phyloP scores from a whole-genome alignment of 1,140 invertebrate species.

The Drosophila gunungcola region DNA sequence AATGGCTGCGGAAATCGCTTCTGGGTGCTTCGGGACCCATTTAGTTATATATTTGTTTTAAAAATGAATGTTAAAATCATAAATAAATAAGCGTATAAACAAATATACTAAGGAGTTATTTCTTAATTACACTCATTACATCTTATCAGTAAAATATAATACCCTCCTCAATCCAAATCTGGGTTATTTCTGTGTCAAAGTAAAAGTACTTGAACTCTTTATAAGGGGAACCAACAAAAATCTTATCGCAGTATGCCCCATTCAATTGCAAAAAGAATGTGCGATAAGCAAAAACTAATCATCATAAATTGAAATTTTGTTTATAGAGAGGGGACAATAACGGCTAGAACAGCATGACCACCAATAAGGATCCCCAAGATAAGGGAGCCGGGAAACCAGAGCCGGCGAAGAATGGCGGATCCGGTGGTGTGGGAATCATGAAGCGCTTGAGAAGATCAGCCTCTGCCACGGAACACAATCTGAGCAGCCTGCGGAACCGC shows the following conservation, averaged over 20 bases:
- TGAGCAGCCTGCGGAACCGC: conserved; percentile 70
- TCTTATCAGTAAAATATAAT: conserved; percentile 4
- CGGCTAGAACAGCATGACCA: conserved; percentile 48
- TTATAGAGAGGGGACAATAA: conserved; percentile 11
- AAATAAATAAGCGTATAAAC: no score
- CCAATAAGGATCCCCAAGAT: conserved; percentile 67
- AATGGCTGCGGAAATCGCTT: conserved; percentile 13
- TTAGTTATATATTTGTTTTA: not conserved
- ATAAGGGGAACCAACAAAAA: not conserved
- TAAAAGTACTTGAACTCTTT: conserved; percentile 15
- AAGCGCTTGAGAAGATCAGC: conserved; percentile 73
- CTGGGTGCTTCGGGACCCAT: not conserved
- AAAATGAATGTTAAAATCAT: no score
- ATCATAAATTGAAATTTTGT: conserved; percentile 7
- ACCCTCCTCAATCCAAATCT: not conserved
- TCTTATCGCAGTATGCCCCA: conserved; percentile 32
- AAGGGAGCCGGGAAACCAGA: conserved; percentile 34
- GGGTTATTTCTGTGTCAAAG: conserved; percentile 32
- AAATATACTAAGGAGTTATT: not conserved
- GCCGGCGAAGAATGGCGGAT: conserved; percentile 55
- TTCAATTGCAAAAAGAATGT: conserved; percentile 32
- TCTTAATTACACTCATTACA: not conserved
- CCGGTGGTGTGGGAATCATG: conserved; percentile 59
- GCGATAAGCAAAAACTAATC: conserved; percentile 23
- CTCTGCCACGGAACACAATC: conserved; percentile 76